A percentile compares a stretch with the other conserved stretches of the same genome.
Conservation (phyloP, 2,888 invertebrate genomes). For the Clanis bilineata region DNA sequence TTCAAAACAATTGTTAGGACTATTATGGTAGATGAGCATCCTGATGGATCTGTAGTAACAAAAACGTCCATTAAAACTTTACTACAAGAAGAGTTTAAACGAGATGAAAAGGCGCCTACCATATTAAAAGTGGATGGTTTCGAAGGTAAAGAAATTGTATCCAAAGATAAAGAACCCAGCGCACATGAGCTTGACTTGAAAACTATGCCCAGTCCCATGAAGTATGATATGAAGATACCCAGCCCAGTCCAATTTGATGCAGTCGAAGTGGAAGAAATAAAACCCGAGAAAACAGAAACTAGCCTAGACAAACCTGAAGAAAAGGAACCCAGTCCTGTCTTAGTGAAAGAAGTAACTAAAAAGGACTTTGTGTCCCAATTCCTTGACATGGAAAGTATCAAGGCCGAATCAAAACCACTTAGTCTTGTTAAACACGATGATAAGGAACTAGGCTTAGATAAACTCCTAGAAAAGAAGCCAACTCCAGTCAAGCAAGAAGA, state of each 20-base stretch:
- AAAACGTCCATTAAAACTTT: constrained; percentile 65
- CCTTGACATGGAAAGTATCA: constrained; percentile 10
- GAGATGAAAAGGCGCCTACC: constrained; percentile 53
- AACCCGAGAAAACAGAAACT: constrained; percentile 16
- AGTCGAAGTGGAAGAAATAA: constrained; percentile 16
- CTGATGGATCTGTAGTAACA: constrained; percentile 63
- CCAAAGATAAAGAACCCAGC: constrained; percentile 25
- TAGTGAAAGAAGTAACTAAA: constrained; percentile 10
- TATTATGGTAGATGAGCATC: constrained; percentile 62
- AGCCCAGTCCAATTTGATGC: constrained; percentile 12
- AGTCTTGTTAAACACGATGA: not conserved
- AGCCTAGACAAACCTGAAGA: constrained; percentile 15
- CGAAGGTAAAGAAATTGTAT: not conserved
- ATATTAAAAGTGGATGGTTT: constrained; percentile 14
- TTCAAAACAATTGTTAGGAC: constrained; percentile 61
- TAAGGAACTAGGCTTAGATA: not conserved
- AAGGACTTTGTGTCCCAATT: not conserved
- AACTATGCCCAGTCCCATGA: not conserved
- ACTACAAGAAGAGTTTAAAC: constrained; percentile 51
- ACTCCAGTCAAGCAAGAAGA: constrained; percentile 13
- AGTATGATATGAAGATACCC: not conserved
- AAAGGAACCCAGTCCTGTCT: constrained; percentile 19
- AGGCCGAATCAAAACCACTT: constrained; percentile 12
- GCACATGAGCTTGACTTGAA: constrained; percentile 9
- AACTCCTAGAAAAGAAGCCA: not conserved